phyloP scores from a whole-genome alignment of 2,888 invertebrate species.

The Caradrina clavipalpis region DNA sequence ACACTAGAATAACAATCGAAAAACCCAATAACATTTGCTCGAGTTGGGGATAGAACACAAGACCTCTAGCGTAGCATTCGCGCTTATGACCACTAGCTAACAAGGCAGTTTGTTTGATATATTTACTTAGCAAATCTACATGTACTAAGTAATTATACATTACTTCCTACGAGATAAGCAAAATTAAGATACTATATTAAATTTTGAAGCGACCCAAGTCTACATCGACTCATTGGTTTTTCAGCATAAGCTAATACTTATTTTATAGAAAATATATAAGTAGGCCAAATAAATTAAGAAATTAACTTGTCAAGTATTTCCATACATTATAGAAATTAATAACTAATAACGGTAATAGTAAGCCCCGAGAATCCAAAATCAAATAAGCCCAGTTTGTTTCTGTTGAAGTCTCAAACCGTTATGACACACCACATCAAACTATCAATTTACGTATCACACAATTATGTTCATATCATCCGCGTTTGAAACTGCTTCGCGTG shows the following conservation, averaged over 20 bases:
- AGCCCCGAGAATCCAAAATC: background rate
- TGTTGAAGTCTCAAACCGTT: background rate
- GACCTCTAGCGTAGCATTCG: too few relatives aligned
- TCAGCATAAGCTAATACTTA: background rate
- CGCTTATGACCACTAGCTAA: too few relatives aligned
- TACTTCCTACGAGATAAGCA: conserved; percentile 2
- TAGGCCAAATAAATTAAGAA: background rate
- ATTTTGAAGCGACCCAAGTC: conserved; percentile 17
- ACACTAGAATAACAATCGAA: too few relatives aligned
- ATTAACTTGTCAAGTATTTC: background rate
- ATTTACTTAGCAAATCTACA: background rate
- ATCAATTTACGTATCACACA: background rate
- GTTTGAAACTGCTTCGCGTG: conserved; percentile 13
- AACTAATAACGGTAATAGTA: background rate
- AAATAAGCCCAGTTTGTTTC: background rate
- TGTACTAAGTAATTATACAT: conserved; percentile 2
- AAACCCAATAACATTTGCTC: too few relatives aligned
- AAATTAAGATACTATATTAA: conserved; percentile 21
- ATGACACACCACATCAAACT: background rate
- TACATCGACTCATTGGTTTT: conserved; percentile 16
- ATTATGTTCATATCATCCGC: background rate
- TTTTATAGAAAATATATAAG: background rate
- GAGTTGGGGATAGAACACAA: too few relatives aligned
- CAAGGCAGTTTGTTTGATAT: too few relatives aligned
- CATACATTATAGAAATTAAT: background rate